A percentile compares a stretch with the other conserved stretches of the same genome.
phyloP scores from a whole-genome alignment of 1,140 invertebrate species.

The Planococcus citri region DNA sequence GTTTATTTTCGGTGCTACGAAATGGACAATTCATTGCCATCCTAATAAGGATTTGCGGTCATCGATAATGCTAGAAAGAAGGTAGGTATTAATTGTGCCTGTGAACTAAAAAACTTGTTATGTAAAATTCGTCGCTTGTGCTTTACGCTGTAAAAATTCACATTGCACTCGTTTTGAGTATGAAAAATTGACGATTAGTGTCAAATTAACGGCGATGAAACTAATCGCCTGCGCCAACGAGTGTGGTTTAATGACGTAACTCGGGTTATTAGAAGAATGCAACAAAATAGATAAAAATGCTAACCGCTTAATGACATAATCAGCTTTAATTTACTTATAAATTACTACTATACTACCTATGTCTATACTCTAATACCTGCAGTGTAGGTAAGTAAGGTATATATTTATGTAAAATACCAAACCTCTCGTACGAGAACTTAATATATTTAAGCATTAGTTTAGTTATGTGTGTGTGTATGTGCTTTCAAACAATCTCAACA shows the following conservation, averaged over 20 bases:
- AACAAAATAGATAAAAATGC: not conserved
- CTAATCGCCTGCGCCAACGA: no score
- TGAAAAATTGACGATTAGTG: not conserved
- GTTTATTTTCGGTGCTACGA: no score
- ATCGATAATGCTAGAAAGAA: no score
- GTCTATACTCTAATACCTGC: no score
- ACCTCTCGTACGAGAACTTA: not conserved
- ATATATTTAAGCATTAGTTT: not conserved
- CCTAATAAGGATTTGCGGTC: no score
- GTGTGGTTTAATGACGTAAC: not conserved
- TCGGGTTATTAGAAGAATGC: not conserved
- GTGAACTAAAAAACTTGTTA: no score
- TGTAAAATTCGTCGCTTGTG: no score
- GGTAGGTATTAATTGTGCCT: no score
- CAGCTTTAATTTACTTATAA: constrained; percentile 7
- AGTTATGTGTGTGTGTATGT: not conserved
- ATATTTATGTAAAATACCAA: not conserved
- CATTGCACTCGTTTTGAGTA: no score
- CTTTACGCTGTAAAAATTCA: no score
- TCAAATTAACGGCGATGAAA: not conserved
- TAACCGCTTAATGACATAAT: constrained; percentile 1
- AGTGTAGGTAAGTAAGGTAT: not conserved
- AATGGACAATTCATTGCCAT: no score
- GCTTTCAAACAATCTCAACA: not conserved
- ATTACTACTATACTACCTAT: no score